Evolutionary conservation across 2,888 invertebrate species (phyloP).

Genomic region (Hesperia comma): DNA sequence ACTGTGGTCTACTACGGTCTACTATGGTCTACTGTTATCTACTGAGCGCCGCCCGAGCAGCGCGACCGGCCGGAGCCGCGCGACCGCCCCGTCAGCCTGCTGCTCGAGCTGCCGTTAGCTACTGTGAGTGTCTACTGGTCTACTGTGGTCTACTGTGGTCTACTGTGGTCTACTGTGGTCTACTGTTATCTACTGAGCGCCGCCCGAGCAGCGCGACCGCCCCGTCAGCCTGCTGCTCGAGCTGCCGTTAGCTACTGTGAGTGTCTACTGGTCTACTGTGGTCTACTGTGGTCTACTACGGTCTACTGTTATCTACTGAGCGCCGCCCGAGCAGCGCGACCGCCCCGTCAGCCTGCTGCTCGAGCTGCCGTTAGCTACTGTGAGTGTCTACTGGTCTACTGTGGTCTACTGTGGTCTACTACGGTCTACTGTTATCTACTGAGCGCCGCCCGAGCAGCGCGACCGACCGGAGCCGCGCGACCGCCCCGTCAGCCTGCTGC

Average conservation of each 20-base stretch:
- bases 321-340: conserved; percentile 68
- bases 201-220: conserved; percentile 78
- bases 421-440: no score
- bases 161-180: neutral
- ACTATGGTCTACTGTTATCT: no score
- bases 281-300: no score
- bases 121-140: conserved; percentile 51
- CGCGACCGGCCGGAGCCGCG: conserved; percentile 75
- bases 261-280: conserved; percentile 31
- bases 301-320: no score
- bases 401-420: no score
- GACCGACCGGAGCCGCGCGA: conserved; percentile 77
- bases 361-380: conserved; percentile 71
- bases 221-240: conserved; percentile 72
- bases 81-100: conserved; percentile 70
- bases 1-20: neutral
- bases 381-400: conserved; percentile 45
- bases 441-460: conserved; percentile 84
- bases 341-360: conserved; percentile 70
- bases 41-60: conserved; percentile 85
- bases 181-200: no score
- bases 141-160: neutral
- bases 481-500: conserved; percentile 68
- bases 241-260: conserved; percentile 69
- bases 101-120: conserved; percentile 73